Percentiles rank a stretch among this genome's conserved stretches.
Evolutionary conservation across 2,888 invertebrate species (phyloP).

Genomic region (Lasioglossum figueresi): DNA sequence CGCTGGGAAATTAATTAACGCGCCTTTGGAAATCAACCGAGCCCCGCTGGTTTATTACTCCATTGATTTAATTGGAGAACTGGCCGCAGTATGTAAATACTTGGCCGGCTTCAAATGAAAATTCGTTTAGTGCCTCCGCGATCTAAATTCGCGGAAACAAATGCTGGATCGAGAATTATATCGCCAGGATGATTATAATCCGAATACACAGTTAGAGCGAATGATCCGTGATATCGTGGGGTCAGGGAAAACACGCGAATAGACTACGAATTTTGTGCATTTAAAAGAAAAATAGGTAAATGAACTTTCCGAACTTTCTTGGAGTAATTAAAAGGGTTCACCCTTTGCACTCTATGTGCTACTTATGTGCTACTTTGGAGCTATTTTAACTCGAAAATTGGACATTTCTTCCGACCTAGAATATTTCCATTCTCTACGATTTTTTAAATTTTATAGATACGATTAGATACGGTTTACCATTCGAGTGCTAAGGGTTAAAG

Average conservation of each 20-base stretch:
- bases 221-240: background rate
- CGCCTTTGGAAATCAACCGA: slow-evolving; percentile 41
- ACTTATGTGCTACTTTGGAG: too few species aligned
- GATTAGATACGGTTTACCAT: too few species aligned
- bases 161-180: background rate
- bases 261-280: background rate
- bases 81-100: slow-evolving; percentile 14
- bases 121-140: background rate
- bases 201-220: background rate
- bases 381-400: too few species aligned
- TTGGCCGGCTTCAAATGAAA: background rate
- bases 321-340: background rate
- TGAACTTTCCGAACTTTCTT: background rate
- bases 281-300: background rate
- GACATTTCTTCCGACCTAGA: too few species aligned
- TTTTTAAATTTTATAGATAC: too few species aligned
- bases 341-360: too few species aligned
- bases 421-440: too few species aligned
- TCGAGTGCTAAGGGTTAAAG: too few species aligned
- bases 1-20: slow-evolving; percentile 52
- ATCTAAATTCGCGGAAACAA: background rate
- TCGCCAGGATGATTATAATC: background rate
- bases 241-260: background rate
- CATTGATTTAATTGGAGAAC: slow-evolving; percentile 49
- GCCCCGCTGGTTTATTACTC: slow-evolving; percentile 29